A percentile compares a stretch with the other conserved stretches of the same genome.
Evolutionary conservation across 2,797 vertebrate species (phyloP).

Genomic region (Spinibarbus caldwelli): DNA sequence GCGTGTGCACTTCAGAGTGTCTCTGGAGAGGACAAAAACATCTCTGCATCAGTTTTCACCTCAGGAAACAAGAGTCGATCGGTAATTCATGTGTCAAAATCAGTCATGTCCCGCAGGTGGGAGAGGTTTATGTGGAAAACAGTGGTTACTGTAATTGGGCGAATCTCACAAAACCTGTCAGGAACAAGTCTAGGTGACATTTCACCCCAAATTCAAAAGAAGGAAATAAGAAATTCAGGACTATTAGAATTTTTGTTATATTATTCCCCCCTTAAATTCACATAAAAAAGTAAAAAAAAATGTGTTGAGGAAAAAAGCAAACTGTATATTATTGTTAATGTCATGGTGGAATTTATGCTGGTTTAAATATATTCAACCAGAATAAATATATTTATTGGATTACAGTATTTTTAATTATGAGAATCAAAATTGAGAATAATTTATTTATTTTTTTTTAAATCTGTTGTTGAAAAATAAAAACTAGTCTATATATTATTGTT

Average conservation of each 20-base stretch:
- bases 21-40: slow-evolving; percentile 5
- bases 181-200: background rate
- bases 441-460: too few relatives aligned
- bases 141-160: slow-evolving; percentile 18
- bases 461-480: too few relatives aligned
- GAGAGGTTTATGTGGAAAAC: slow-evolving; percentile 19
- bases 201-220: background rate
- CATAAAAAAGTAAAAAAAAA: too few relatives aligned
- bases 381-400: too few relatives aligned
- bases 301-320: too few relatives aligned
- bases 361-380: too few relatives aligned
- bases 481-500: background rate
- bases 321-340: background rate
- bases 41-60: slow-evolving; percentile 38
- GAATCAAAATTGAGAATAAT: too few relatives aligned
- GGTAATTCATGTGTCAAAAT: slow-evolving; percentile 42
- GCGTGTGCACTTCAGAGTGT: slow-evolving; percentile 5
- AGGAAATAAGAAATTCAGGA: background rate
- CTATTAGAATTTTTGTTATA: background rate
- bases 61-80: slow-evolving; percentile 11
- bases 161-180: background rate
- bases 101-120: background rate
- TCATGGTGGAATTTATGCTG: too few relatives aligned
- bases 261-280: background rate
- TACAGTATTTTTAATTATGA: too few relatives aligned